These are phyloP conservation scores for Hemibagrus guttatus DNA, from an alignment of 2,797 vertebrate species.

Conservation along the genomic window DNA sequence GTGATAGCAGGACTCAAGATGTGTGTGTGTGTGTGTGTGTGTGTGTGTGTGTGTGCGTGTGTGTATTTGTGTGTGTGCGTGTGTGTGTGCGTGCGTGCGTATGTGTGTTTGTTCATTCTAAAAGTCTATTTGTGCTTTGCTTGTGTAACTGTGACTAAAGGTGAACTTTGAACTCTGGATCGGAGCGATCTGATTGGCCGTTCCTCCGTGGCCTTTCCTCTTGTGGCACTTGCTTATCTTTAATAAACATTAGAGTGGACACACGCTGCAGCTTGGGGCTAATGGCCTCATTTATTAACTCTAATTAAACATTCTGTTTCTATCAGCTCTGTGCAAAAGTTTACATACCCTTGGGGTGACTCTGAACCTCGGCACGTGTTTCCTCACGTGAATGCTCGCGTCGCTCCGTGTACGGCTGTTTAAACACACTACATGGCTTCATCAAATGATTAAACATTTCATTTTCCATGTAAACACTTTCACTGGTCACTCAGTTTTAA, in stretches of 20 bases:
- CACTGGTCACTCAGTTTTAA: neutral
- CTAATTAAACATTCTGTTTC: neutral
- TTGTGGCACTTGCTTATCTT: slow-evolving; percentile 24
- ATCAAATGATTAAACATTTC: no score
- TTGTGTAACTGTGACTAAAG: slow-evolving; percentile 45
- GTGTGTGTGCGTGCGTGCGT: slow-evolving; percentile 17
- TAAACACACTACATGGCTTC: no score
- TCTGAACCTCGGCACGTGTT: no score
- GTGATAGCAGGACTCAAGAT: neutral
- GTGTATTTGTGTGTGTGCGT: slow-evolving; percentile 17
- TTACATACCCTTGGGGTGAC: neutral
- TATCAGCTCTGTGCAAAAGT: neutral
- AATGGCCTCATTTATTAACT: neutral
- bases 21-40: neutral
- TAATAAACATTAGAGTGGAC: neutral
- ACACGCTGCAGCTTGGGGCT: neutral
- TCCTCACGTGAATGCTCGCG: no score
- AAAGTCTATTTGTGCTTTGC: neutral
- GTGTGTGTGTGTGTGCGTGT: neutral
- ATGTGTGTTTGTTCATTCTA: neutral
- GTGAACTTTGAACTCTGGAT: slow-evolving; percentile 47
- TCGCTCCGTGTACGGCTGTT: no score
- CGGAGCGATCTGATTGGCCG: neutral
- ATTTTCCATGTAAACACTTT: neutral
- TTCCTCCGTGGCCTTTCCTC: neutral